Conservation (phyloP, 2,888 invertebrate genomes). For the Cheilosia soror region DNA sequence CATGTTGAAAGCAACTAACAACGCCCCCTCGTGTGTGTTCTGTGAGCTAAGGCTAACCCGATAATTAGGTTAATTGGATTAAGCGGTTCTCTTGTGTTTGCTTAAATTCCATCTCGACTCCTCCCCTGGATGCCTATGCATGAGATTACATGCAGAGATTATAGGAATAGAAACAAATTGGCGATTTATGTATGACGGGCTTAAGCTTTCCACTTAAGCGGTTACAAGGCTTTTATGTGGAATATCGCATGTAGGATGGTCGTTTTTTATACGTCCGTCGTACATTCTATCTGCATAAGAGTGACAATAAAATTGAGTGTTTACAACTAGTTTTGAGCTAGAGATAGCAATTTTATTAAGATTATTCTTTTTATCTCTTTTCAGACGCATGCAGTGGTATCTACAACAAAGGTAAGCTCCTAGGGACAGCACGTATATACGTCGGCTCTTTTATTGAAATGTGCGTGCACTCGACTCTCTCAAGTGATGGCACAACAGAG, state of each 20-base stretch:
- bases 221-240: conserved; percentile 21
- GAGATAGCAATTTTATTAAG: background rate
- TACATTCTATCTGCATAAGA: background rate
- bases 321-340: background rate
- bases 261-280: background rate
- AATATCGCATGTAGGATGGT: conserved; percentile 43
- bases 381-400: conserved; percentile 24
- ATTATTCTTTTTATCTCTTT: conserved; percentile 33
- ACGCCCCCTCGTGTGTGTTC: conserved; percentile 51
- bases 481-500: conserved; percentile 43
- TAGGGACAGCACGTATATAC: background rate
- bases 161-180: conserved; percentile 58
- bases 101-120: conserved; percentile 32
- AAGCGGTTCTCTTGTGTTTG: conserved; percentile 54
- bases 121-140: background rate
- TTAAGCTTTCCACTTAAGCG: conserved; percentile 56
- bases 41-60: conserved; percentile 23
- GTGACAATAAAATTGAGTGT: background rate
- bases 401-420: conserved; percentile 51
- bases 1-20: conserved; percentile 4
- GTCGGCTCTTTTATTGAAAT: conserved; percentile 32
- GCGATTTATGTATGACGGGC: conserved; percentile 65
- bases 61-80: conserved; percentile 74
- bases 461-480: conserved; percentile 47
- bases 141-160: conserved; percentile 55